A percentile compares a stretch with the other conserved stretches of the same genome.
Evolutionary conservation across 2,797 vertebrate species (phyloP).

Genomic region (Eupleurogrammus muticus): DNA sequence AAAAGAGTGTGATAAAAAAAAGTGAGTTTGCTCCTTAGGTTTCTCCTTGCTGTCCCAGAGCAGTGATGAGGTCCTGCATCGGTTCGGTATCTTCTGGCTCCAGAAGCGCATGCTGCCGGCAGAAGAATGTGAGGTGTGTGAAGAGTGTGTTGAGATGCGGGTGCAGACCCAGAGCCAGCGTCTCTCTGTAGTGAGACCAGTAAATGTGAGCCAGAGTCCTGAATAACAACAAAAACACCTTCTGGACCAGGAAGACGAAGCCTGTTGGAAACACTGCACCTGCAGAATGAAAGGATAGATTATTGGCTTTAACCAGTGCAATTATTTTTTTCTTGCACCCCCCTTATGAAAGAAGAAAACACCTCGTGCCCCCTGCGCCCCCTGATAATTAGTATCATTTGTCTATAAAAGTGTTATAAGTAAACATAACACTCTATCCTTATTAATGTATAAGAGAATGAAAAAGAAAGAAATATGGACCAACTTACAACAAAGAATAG

Average conservation of each 20-base stretch:
- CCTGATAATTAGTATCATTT: no score
- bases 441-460: no score
- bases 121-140: slow-evolving; percentile 85
- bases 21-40: slow-evolving; percentile 19
- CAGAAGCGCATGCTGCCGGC: slow-evolving; percentile 83
- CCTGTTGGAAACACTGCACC: slow-evolving; percentile 83
- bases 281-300: slow-evolving; percentile 42
- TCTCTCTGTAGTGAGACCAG: slow-evolving; percentile 85
- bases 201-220: slow-evolving; percentile 88
- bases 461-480: no score
- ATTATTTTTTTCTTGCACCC: no score
- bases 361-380: no score
- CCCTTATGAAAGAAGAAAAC: no score
- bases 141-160: slow-evolving; percentile 89
- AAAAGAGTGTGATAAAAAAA: slow-evolving; percentile 24
- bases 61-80: slow-evolving; percentile 83
- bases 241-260: slow-evolving; percentile 86
- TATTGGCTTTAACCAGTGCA: rapidly evolving
- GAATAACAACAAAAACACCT: slow-evolving; percentile 86
- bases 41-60: slow-evolving; percentile 65
- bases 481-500: no score
- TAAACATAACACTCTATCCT: no score
- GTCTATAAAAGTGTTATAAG: no score
- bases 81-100: slow-evolving; percentile 82
- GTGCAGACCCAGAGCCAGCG: slow-evolving; percentile 82